Evolutionary conservation across 2,113 vertebrate genomes (phyloP).

Genomic region (Phyllostomus hastatus): DNA sequence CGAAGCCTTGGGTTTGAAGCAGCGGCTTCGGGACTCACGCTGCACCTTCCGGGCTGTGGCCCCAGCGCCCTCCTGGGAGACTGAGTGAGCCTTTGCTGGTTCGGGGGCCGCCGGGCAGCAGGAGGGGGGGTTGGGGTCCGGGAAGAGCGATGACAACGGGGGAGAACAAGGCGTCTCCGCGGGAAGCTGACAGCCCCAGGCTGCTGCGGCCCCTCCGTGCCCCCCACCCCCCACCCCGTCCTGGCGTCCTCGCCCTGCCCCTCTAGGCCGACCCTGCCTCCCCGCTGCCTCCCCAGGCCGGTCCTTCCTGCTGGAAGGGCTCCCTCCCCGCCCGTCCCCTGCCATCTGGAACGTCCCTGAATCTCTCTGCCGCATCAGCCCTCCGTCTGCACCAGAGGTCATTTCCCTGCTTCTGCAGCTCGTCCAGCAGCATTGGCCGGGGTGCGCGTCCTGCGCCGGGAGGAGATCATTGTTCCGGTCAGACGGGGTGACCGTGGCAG

Average conservation of each 20-base stretch:
- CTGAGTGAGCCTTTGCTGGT: neutral
- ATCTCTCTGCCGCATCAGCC: neutral
- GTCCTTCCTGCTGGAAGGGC: neutral
- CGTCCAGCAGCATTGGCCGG: neutral
- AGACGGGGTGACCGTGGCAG: neutral
- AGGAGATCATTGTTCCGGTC: neutral
- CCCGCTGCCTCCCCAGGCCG: rapidly evolving
- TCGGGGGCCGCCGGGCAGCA: neutral
- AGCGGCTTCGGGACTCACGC: neutral
- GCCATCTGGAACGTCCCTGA: neutral
- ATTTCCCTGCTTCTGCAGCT: neutral
- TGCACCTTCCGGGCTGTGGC: neutral
- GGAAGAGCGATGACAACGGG: rapidly evolving
- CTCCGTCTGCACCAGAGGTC: neutral
- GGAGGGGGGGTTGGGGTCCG: neutral
- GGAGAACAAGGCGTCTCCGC: neutral
- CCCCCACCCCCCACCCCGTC: too few relatives aligned
- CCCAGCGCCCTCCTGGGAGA: neutral
- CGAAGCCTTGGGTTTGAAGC: neutral
- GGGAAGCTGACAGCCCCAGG: neutral
- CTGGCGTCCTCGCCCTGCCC: neutral
- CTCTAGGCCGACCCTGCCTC: neutral
- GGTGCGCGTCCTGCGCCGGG: neutral
- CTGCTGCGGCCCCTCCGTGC: too few relatives aligned
- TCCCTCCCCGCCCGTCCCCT: neutral